A percentile compares a stretch with the other conserved stretches of the same genome.
These are phyloP conservation scores for Parapsyche elsis DNA, from an alignment of 1,140 invertebrate species.

Conservation along the genomic window DNA sequence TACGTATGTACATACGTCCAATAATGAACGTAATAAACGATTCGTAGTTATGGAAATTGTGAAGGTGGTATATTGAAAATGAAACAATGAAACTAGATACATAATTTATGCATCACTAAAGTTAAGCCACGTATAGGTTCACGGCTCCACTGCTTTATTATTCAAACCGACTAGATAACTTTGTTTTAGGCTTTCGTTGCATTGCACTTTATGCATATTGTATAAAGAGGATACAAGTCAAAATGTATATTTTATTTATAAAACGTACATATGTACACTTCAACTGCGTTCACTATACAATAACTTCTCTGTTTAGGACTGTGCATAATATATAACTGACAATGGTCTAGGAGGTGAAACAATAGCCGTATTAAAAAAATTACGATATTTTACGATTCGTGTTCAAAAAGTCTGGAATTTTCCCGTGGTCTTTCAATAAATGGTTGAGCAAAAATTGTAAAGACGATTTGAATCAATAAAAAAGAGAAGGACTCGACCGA, in stretches of 20 bases:
- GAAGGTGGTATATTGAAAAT: constrained; percentile 19
- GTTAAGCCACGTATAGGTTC: background rate
- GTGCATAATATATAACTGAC: too few relatives aligned
- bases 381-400: background rate
- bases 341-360: too few relatives aligned
- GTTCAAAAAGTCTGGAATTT: background rate
- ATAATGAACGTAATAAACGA: background rate
- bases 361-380: too few relatives aligned
- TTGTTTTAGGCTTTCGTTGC: constrained; percentile 12
- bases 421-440: background rate
- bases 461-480: constrained; percentile 15
- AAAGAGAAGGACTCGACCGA: background rate
- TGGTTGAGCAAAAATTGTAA: background rate
- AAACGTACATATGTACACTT: too few relatives aligned
- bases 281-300: too few relatives aligned
- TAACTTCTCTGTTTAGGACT: too few relatives aligned
- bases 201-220: constrained; percentile 6
- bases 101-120: constrained; percentile 29
- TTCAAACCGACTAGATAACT: constrained; percentile 28
- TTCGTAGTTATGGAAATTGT: background rate
- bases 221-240: too few relatives aligned
- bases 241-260: too few relatives aligned
- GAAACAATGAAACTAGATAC: constrained; percentile 25
- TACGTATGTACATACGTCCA: too few relatives aligned
- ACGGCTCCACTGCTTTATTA: constrained; percentile 15